Evolutionary conservation across 2,797 vertebrate species (phyloP), one percentile per base, ranked within the genome.

Genomic region (Remorina albescens): DNA sequence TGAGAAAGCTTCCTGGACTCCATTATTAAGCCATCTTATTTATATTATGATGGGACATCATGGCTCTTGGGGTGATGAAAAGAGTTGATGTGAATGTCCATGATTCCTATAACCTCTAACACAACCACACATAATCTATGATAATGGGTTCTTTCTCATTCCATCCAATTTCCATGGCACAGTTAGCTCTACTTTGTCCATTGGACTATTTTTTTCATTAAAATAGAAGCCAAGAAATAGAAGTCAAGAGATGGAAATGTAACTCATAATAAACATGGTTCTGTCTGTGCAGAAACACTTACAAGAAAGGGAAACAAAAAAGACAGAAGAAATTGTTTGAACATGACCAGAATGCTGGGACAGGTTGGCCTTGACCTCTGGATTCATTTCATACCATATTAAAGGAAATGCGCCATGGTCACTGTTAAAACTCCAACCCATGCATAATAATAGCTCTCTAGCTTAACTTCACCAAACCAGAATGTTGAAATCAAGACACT

Each of bases 301-400:
- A 39, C 67, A 72, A 71, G 1, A 32, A 23, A 42, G 16, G 41
- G 18, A n/a, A n/a, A n/a, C n/a, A n/a, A n/a, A n/a, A n/a, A n/a
- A 2, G 8, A 18, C 16, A 8, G 64, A 78, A 89, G 76, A 54
- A 30, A 46, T 32, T 16, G 19, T 75, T 68, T 78, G 26, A 81
- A 76, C 67, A 86, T 54, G 61, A 70, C 53, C 47, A 78, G 72
- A 77, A 75, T 71, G 62, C 71, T 61, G 46, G 60, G 67, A 67
- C 51, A 70, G 39, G 41, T 41, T 71, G 78, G 76, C 58, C 78
- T 71, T 88, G 88, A 83, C 74, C 82, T 78, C 54, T 30, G 74
- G 49, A 83, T 86, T 88, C 83, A 90, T 92, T 85, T 84, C 79
- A 89, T 80, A 82, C 74, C 61, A 56, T 77, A 85, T 90, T 90